Percentiles rank a stretch among this genome's conserved stretches.
phyloP scores from a whole-genome alignment of 2,797 vertebrate genomes.

The Clarias laeviceps region DNA sequence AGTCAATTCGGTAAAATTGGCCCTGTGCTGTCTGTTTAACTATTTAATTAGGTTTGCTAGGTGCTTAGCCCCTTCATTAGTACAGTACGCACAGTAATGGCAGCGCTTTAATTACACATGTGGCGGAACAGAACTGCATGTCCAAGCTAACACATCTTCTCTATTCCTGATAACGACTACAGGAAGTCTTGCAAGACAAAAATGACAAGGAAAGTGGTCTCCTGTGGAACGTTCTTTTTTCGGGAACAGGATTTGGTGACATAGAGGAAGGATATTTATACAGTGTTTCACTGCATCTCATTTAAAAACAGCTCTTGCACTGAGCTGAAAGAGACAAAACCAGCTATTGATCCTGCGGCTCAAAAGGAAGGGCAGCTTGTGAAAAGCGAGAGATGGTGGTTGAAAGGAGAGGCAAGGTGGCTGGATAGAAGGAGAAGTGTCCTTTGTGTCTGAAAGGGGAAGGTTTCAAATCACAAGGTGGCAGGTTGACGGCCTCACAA shows the following conservation, averaged over 20 bases:
- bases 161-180: conserved; percentile 8
- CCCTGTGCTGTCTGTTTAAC: conserved; percentile 75
- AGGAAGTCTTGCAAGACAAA: conserved; percentile 28
- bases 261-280: conserved; percentile 48
- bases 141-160: conserved; percentile 3
- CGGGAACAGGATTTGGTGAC: conserved; percentile 20
- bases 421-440: conserved; percentile 62
- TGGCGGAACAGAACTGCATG: conserved; percentile 31
- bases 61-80: conserved; percentile 74
- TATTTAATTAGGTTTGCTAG: conserved; percentile 74
- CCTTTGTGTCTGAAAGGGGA: conserved; percentile 69
- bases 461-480: conserved; percentile 71
- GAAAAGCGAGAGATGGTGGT: conserved; percentile 59
- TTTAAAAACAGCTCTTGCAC: conserved; percentile 54
- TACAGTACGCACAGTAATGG: conserved; percentile 77
- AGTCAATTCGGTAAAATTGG: conserved; percentile 76
- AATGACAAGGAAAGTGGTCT: conserved; percentile 5
- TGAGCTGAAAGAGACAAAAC: conserved; percentile 72
- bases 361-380: conserved; percentile 70
- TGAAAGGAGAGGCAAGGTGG: conserved; percentile 72
- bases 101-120: conserved; percentile 68
- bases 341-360: conserved; percentile 78
- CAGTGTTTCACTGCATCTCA: conserved; percentile 48
- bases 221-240: not conserved
- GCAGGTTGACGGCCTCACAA: conserved; percentile 74